phyloP scores from a whole-genome alignment of 2,113 vertebrate genomes.

The Columbina picui region DNA sequence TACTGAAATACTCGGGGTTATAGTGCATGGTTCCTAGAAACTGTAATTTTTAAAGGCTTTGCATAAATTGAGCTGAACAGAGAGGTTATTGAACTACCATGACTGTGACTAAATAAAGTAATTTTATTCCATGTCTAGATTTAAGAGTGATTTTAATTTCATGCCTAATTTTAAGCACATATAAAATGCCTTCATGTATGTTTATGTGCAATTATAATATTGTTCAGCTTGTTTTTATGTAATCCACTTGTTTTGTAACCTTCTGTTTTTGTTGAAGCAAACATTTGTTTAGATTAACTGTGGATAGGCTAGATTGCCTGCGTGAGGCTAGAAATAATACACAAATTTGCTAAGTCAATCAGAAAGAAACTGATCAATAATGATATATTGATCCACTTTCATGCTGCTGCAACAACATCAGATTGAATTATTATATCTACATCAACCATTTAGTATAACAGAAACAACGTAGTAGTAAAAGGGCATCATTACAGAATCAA shows the following conservation, averaged over 20 bases:
- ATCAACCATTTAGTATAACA: conserved; percentile 26
- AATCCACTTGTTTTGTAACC: neutral
- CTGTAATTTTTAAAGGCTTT: neutral
- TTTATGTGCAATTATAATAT: neutral
- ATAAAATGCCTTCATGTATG: neutral
- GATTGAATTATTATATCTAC: neutral
- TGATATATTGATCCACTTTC: conserved; percentile 63
- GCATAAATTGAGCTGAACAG: neutral
- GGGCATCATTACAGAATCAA: conserved; percentile 41
- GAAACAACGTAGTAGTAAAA: conserved; percentile 36
- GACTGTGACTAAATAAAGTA: neutral
- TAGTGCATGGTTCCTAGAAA: neutral
- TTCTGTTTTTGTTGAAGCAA: neutral
- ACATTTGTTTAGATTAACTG: conserved; percentile 18
- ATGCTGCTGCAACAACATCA: conserved; percentile 21
- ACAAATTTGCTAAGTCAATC: conserved; percentile 26
- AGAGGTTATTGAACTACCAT: neutral
- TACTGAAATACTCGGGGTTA: neutral
- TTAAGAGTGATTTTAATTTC: neutral
- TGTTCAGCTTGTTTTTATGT: neutral
- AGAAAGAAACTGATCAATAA: conserved; percentile 51
- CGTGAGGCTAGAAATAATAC: neutral
- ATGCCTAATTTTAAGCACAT: neutral
- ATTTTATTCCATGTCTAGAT: neutral
- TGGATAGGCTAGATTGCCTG: neutral